Evolutionary conservation across 2,888 invertebrate species (phyloP).

Genomic region (Ophioninae sp.): DNA sequence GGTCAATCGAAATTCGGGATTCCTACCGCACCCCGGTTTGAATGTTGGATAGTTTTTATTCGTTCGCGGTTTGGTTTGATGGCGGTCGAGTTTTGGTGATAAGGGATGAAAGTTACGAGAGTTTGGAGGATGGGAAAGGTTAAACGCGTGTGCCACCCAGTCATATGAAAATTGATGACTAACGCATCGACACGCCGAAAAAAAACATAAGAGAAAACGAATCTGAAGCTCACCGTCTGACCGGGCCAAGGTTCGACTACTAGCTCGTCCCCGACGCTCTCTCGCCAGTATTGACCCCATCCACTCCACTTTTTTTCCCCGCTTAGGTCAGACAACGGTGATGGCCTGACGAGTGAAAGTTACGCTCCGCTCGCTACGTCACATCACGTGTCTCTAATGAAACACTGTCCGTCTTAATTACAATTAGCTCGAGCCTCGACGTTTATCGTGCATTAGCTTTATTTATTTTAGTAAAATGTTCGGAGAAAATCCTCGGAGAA

Average conservation of each 20-base stretch:
- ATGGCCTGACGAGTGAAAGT: conserved; percentile 17
- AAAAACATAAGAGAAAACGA: background rate
- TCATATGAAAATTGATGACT: conserved; percentile 17
- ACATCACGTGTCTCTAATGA: background rate
- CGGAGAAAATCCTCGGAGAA: background rate
- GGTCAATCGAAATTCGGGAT: no score
- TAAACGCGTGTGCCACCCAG: background rate
- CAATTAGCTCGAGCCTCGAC: background rate
- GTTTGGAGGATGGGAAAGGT: no score
- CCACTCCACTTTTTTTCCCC: conserved; percentile 22
- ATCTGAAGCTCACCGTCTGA: conserved; percentile 28
- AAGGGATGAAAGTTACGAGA: no score
- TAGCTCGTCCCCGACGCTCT: conserved; percentile 13
- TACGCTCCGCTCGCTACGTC: conserved; percentile 17
- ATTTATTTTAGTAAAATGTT: background rate
- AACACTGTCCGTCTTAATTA: background rate
- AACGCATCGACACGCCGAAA: conserved; percentile 11
- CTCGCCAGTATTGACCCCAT: conserved; percentile 50
- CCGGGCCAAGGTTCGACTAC: conserved; percentile 51
- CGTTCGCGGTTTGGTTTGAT: no score
- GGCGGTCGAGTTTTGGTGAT: no score
- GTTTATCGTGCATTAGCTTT: background rate
- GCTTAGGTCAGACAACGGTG: conserved; percentile 1
- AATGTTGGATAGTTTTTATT: no score
- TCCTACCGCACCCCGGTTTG: no score